Evolutionary conservation across 2,888 invertebrate genomes (phyloP).

Genomic region (Protophormia terraenovae): DNA sequence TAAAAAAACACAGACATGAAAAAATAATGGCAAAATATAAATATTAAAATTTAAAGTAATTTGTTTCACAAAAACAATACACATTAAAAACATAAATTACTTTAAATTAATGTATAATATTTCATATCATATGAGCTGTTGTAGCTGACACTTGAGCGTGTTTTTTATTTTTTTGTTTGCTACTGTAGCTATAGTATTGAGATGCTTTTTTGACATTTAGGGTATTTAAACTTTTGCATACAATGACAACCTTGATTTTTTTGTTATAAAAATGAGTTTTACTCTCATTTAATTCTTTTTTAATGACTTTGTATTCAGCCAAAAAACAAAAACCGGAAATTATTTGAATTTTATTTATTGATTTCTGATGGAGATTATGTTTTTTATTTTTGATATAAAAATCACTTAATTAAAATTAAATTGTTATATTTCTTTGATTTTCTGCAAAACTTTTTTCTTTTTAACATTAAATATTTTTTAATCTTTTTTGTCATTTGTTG

Average conservation of each 20-base stretch:
- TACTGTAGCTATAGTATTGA: background rate
- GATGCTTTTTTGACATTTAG: background rate
- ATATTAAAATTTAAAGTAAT: background rate
- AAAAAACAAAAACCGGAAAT: conserved; percentile 37
- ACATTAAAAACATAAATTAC: background rate
- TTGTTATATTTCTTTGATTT: too few relatives aligned
- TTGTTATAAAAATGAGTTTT: background rate
- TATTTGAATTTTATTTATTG: conserved; percentile 6
- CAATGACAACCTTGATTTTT: background rate
- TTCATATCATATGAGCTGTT: too few relatives aligned
- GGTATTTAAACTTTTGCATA: background rate
- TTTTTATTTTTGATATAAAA: background rate
- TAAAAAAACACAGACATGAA: background rate
- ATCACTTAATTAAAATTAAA: background rate
- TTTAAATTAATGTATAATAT: background rate
- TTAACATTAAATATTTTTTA: background rate
- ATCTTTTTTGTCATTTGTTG: too few relatives aligned
- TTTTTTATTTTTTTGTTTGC: background rate
- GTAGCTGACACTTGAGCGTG: background rate
- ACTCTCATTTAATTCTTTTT: background rate
- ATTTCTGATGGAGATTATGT: background rate
- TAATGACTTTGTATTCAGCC: background rate
- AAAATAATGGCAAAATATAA: too few relatives aligned
- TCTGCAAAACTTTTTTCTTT: too few relatives aligned
- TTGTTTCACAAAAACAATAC: background rate